These are phyloP conservation scores for Gasterosteus nipponicus DNA, from an alignment of 2,113 vertebrate genomes.

Conservation along the genomic window DNA sequence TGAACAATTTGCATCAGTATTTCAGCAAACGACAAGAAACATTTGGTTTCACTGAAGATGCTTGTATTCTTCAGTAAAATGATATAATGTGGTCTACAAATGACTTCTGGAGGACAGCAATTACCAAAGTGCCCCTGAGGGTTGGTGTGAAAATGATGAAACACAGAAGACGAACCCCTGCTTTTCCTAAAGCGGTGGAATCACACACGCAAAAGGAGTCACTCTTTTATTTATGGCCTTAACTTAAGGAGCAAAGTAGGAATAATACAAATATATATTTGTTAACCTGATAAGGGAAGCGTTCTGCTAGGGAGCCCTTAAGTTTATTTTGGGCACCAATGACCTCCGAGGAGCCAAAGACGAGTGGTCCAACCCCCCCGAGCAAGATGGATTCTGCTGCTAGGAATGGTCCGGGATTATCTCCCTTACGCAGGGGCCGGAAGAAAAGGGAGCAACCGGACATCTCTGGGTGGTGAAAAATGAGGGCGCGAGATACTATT, in stretches of 20 bases:
- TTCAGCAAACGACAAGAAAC: not conserved
- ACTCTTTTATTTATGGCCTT: conserved; percentile 2
- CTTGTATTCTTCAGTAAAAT: not conserved
- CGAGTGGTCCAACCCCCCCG: conserved; percentile 72
- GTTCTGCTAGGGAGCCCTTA: conserved; percentile 32
- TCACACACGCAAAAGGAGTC: not conserved
- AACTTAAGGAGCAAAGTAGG: conserved; percentile 25
- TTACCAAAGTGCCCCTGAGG: not conserved
- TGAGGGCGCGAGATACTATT: conserved; percentile 81
- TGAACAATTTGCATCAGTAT: not conserved
- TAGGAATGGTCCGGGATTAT: conserved; percentile 81
- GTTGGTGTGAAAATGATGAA: conserved; percentile 13
- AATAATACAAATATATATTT: conserved; percentile 10
- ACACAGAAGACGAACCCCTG: not conserved
- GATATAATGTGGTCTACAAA: conserved; percentile 1
- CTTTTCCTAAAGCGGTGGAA: not conserved
- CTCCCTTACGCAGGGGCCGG: conserved; percentile 77
- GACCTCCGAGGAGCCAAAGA: conserved; percentile 82
- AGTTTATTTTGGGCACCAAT: conserved; percentile 58
- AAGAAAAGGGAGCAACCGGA: conserved; percentile 74
- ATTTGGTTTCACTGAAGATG: not conserved
- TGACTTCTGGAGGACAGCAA: not conserved
- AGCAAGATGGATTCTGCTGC: conserved; percentile 81
- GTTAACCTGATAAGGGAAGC: conserved; percentile 1
- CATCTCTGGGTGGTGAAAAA: conserved; percentile 82